Base-by-base conservation (phyloP, 2,888 invertebrate genomes). In the Tachina fera region DNA sequence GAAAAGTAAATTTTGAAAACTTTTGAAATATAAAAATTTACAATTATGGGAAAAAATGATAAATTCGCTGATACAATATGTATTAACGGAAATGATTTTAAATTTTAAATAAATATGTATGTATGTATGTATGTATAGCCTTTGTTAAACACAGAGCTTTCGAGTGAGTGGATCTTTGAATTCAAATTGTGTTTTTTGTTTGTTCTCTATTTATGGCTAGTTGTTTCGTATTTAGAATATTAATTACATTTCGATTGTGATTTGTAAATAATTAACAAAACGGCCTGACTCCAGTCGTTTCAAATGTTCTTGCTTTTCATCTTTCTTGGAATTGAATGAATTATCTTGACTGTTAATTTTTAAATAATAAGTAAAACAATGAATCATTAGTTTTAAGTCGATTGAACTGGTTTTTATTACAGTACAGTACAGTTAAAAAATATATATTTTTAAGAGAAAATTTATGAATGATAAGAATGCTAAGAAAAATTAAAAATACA, bases 361-460 rank as follows among this genome's bases (percentile, higher is more conserved):
- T 39, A 39, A 49, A 58, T 51, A 65, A 49, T 16, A 67, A 39
- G n/a, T 58, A 22, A 1, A 49, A 65, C 13, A 56, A 68, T 81
- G 81, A 82, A 70, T 82, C 70, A 75, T 45, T 61, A 60, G 60
- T 68, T 60, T 61, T 39, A n/a, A 68, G 22, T 56, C 13, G 13
- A 70, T n/a, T 63, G 41, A 74, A 81, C 80, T 51, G 80, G 74
- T 74, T 80, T 79, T 45, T 53, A 31, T 56, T 47, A 31, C 3
- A 31, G 4, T 31, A 31, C 31, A 31, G 31, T 31, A 31, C 31
- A 31, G 31, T 31, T 31, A 4, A n/a, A n/a, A n/a, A n/a, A n/a
- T n/a, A 31, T 4, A 31, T 31, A 3, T 31, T 22, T 31, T 31
- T 31, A 31, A 3, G 31, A 53, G 9, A 49, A 49, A 49, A 22